phyloP scores from a whole-genome alignment of 2,113 vertebrate genomes.

The Excalfactoria chinensis region DNA sequence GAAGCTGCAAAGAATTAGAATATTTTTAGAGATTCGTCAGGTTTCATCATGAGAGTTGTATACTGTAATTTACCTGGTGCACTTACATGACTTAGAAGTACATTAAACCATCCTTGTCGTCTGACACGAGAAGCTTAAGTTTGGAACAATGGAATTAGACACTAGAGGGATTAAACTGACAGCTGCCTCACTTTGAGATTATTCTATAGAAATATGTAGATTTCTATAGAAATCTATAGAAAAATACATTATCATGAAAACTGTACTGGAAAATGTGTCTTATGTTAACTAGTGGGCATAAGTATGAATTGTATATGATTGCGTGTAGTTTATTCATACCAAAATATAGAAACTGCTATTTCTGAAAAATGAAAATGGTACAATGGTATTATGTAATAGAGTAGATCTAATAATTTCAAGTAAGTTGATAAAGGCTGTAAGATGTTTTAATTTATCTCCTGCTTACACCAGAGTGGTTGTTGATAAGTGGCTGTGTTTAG shows the following conservation, averaged over 20 bases:
- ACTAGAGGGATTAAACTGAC: not conserved
- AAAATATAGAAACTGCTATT: not conserved
- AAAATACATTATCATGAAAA: constrained; percentile 8
- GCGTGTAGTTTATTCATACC: not conserved
- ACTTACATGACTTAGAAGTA: not conserved
- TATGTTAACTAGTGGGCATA: constrained; percentile 51
- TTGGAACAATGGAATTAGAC: not conserved
- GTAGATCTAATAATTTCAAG: not conserved
- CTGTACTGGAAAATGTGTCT: constrained; percentile 44
- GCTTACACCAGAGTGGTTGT: not conserved
- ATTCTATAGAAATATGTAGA: not conserved
- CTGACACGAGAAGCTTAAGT: not conserved
- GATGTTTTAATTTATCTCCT: not conserved
- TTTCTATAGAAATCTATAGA: not conserved
- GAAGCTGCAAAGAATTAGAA: not conserved
- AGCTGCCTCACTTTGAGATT: not conserved
- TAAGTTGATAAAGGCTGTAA: not conserved
- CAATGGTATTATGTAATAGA: not conserved
- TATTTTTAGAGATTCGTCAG: not conserved
- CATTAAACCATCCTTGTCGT: not conserved
- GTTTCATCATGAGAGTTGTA: not conserved
- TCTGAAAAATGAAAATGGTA: constrained; percentile 6
- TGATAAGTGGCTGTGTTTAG: not conserved
- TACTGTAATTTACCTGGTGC: not conserved
- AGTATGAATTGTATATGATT: constrained; percentile 37